Percentiles rank a stretch among this genome's conserved stretches.
phyloP scores from a whole-genome alignment of 2,113 vertebrate species.

The Regulus satrapa region DNA sequence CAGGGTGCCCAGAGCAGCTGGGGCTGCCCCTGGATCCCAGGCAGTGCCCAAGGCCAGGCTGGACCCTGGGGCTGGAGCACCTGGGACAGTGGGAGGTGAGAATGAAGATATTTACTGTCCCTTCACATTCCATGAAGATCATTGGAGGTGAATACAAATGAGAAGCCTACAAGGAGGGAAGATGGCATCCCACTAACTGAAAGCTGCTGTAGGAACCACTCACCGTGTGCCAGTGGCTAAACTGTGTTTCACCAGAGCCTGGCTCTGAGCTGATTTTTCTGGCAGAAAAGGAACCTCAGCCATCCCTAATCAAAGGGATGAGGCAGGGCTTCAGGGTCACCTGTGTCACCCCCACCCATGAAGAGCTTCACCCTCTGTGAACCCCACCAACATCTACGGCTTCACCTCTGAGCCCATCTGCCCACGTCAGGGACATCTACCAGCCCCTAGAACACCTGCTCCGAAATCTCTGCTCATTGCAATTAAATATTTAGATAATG shows the following conservation, averaged over 20 bases:
- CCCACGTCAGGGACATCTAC: not conserved
- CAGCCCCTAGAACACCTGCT: constrained; percentile 42
- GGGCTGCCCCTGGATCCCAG: not conserved
- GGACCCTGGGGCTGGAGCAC: not conserved
- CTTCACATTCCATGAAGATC: not conserved
- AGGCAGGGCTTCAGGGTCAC: not conserved
- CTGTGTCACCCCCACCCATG: too few relatives aligned
- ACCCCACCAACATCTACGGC: not conserved
- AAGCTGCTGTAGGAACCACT: not conserved
- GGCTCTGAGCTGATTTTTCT: not conserved
- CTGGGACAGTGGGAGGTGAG: not conserved
- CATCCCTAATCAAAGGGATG: not conserved
- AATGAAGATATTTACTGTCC: not conserved
- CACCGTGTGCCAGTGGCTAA: not conserved
- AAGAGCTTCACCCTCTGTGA: not conserved
- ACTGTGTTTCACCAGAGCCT: not conserved
- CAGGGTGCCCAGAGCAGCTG: not conserved
- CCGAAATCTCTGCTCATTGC: not conserved
- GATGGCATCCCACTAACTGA: not conserved
- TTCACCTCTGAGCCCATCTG: not conserved
- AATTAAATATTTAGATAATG: constrained; percentile 61
- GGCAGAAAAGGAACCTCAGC: not conserved
- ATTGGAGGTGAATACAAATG: not conserved
- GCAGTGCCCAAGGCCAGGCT: not conserved
- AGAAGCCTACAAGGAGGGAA: not conserved